A percentile compares a stretch with the other conserved stretches of the same genome.
These are phyloP conservation scores for Pogonomyrmex californicus DNA, from an alignment of 1,140 invertebrate species.

Conservation along the genomic window DNA sequence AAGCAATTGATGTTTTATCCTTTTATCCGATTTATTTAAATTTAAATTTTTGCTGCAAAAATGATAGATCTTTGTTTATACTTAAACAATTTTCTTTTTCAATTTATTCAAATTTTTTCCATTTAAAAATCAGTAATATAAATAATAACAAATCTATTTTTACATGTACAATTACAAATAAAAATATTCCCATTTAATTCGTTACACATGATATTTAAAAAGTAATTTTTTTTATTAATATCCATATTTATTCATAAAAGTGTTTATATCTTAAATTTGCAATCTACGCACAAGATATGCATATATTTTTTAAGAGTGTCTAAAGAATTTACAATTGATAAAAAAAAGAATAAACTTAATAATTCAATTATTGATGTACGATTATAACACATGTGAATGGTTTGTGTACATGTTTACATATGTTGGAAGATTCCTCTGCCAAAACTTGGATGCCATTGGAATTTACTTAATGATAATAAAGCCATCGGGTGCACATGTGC, in stretches of 20 bases:
- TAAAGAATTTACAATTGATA: constrained; percentile 2
- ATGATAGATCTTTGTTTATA: not conserved
- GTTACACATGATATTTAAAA: not conserved
- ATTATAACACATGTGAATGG: not conserved
- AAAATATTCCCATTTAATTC: not conserved
- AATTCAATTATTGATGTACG: constrained; percentile 31
- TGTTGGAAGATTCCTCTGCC: constrained; percentile 1
- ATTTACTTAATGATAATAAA: constrained; percentile 64
- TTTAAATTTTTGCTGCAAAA: not conserved
- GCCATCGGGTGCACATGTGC: not conserved
- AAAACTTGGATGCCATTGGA: not conserved
- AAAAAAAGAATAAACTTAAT: not conserved
- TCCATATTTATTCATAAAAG: not conserved
- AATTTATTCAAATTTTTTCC: not conserved
- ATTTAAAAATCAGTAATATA: not conserved
- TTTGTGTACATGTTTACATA: constrained; percentile 50
- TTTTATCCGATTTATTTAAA: not conserved
- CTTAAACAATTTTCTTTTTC: constrained; percentile 13
- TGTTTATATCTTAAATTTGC: not conserved
- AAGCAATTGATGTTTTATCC: not conserved
- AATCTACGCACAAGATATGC: not conserved
- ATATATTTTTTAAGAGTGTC: not conserved
- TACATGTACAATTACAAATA: not conserved
- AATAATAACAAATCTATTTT: no score
- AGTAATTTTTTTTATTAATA: not conserved